phyloP scores from a whole-genome alignment of 2,113 vertebrate species.

The Myiozetetes cayanensis region DNA sequence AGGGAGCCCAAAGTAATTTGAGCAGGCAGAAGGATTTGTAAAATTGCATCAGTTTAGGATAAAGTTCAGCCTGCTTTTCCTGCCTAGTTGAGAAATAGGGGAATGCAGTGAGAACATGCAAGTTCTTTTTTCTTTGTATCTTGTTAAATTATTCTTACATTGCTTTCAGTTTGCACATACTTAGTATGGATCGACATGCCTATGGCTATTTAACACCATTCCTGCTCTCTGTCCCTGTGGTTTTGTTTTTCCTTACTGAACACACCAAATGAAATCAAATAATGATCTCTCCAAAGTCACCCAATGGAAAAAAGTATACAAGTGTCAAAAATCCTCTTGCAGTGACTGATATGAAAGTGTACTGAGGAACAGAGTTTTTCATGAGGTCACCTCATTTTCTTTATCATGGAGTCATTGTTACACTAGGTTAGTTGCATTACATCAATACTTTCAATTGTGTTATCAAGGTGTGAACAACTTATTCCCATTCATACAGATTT shows the following conservation, averaged over 20 bases:
- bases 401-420: neutral
- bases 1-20: neutral
- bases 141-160: neutral
- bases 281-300: constrained; percentile 3
- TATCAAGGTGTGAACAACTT: neutral
- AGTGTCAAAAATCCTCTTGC: neutral
- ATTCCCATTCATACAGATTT: neutral
- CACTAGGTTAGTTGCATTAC: neutral
- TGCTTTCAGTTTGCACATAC: neutral
- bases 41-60: neutral
- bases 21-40: neutral
- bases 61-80: neutral
- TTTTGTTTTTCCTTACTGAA: neutral
- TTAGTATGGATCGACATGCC: neutral
- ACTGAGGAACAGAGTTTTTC: neutral
- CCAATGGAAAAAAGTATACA: neutral
- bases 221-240: neutral
- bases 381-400: neutral
- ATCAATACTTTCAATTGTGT: neutral
- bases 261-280: constrained; percentile 10
- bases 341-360: constrained; percentile 1
- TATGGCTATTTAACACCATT: neutral
- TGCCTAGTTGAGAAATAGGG: neutral
- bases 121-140: neutral
- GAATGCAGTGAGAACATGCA: neutral